Evolutionary conservation across 2,797 vertebrate genomes (phyloP), one percentile per base, ranked within the genome.

Genomic region (Oophaga sylvatica): DNA sequence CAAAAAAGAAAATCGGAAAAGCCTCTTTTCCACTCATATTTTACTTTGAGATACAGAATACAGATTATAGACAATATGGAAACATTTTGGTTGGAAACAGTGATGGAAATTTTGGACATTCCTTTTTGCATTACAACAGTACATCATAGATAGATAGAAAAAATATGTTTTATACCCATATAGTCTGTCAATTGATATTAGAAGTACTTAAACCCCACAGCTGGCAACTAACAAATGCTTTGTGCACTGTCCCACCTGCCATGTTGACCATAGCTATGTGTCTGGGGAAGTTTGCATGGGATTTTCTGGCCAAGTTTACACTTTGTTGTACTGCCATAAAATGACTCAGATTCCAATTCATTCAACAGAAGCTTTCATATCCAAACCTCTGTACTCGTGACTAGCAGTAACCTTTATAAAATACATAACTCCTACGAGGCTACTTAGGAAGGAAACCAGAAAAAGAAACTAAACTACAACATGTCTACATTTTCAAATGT

Each of bases 331-430:
- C 68, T 71, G 31, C 31, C 31, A 71, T 71, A 19, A 35, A 71
- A 35, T 71, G 68, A 68, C 12, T 31, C 67, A 29, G 19, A 62
- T 62, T 62, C 19, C 17, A 26, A 71, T 71, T 71, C 6, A 71
- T 71, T 41, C 68, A 71, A 19, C 68, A 81, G 62, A 22, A 48
- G 60, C 31, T 62, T 65, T 45, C 65, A 81, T 65, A 81, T 45
- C 17, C 31, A 71, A 45, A 11, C 22, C 60, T 48, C 35, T 65
- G 12, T 9, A 41, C 20, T 81, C 26, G 29, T 35, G 17, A 62
- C 8, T 13, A 80, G 10, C 35, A 35, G 59, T 16, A 80, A 41
- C 59, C 31, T 80, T 80, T 41, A 53, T 13, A 41, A 60, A 63
- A 20, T 63, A 0, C 22, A 65, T 81, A 6, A 15, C 12, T 48